These are phyloP conservation scores for Fabriciana adippe DNA, from an alignment of 2,888 invertebrate species.

Conservation along the genomic window DNA sequence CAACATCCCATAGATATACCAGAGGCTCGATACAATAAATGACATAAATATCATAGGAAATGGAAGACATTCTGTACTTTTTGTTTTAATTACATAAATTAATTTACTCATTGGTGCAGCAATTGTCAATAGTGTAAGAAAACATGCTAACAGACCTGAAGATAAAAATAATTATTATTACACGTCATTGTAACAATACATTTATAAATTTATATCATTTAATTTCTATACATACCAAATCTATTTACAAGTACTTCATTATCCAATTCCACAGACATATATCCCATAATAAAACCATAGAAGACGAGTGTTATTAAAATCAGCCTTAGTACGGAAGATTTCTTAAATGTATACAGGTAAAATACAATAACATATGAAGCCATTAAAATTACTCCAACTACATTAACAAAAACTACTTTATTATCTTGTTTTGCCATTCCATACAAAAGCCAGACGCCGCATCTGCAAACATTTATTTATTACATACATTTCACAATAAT, in stretches of 20 bases:
- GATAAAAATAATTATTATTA: conserved; percentile 34
- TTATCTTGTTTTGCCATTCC: conserved; percentile 87
- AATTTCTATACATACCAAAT: conserved; percentile 80
- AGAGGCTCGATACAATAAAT: conserved; percentile 90
- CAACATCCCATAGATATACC: conserved; percentile 92
- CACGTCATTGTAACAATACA: background rate
- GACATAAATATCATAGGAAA: conserved; percentile 93
- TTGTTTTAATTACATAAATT: conserved; percentile 89
- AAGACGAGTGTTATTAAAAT: conserved; percentile 77
- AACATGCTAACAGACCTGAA: conserved; percentile 85
- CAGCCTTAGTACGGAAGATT: conserved; percentile 84
- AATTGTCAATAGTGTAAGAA: conserved; percentile 89
- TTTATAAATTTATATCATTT: background rate
- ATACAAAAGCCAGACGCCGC: conserved; percentile 91
- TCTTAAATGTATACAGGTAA: conserved; percentile 88
- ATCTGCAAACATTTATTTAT: conserved; percentile 73
- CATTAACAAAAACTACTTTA: conserved; percentile 88
- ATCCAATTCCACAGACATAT: conserved; percentile 81
- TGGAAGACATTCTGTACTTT: conserved; percentile 92
- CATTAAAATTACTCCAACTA: conserved; percentile 87
- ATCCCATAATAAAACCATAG: conserved; percentile 81
- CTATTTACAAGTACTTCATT: conserved; percentile 76
- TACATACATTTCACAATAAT: background rate
- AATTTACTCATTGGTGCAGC: conserved; percentile 91
- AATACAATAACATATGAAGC: conserved; percentile 86